phyloP scores from a whole-genome alignment of 2,888 invertebrate genomes.

The Yponomeuta sedellus region DNA sequence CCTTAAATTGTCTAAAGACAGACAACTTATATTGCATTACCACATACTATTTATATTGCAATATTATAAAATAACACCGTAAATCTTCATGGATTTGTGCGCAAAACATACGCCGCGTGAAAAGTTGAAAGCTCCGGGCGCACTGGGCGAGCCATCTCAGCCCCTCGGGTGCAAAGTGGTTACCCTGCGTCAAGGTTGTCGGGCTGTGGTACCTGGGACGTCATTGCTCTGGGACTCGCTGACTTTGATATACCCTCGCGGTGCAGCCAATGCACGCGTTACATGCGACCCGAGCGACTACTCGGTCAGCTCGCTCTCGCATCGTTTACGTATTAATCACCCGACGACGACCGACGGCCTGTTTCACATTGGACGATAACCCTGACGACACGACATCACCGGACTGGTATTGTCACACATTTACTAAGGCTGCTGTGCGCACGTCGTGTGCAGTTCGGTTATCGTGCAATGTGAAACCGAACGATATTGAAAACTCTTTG shows the following conservation, averaged over 20 bases:
- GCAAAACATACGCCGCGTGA: slow-evolving; percentile 15
- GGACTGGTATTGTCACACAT: too few species aligned
- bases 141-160: background rate
- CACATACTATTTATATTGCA: too few species aligned
- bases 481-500: background rate
- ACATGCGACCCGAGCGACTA: slow-evolving; percentile 31
- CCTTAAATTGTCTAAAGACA: too few species aligned
- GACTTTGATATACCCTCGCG: slow-evolving; percentile 59
- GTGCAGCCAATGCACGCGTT: slow-evolving; percentile 54
- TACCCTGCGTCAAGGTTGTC: slow-evolving; percentile 60
- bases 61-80: too few species aligned
- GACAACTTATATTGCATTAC: too few species aligned
- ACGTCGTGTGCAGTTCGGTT: too few species aligned
- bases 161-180: slow-evolving; percentile 30
- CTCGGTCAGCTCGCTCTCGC: background rate
- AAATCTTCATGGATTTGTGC: too few species aligned
- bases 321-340: slow-evolving; percentile 12
- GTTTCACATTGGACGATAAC: too few species aligned
- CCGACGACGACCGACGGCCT: background rate
- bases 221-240: slow-evolving; percentile 55
- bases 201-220: slow-evolving; percentile 37
- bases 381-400: too few species aligned
- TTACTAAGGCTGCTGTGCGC: too few species aligned
- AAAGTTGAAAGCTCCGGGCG: slow-evolving; percentile 46
- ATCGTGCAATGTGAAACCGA: too few species aligned